Base-by-base conservation (phyloP, 2,113 vertebrate species). In the Takifugu bimaculatus region DNA sequence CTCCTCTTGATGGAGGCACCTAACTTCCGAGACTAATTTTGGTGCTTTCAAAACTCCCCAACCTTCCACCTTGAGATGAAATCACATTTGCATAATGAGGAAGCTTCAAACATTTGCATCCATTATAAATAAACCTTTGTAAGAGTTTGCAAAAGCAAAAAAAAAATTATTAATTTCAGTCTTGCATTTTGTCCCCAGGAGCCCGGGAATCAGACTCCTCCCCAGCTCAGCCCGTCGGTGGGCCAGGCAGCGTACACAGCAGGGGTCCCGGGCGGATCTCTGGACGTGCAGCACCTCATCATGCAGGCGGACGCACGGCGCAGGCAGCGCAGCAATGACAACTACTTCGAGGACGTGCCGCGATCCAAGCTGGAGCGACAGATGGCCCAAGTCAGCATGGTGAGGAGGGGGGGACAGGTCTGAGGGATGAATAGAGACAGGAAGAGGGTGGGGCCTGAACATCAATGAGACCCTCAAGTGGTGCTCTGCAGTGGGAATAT, bases 201-300 rank as follows among this genome's bases (percentile, higher is more conserved):
- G 92, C 95, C 96, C 80, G 94, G 95, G 88, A 96, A 96, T 87
- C 94, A 97, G 90, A 98, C 94, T 72, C 96, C 96, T 87, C 96
- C 95, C 79, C 96, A 98, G 91, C 88, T 98, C 87, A 96, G 94
- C 87, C 96, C 96, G 61, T 96, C 96, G 35, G 93, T 96, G 81
- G 94, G 91, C 91, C 95, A 96, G 92, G 93, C 93, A 81, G 95
- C 92, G 83, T 96, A 97, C 88, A 93, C 96, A 82, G 93, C 96
- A 86, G 95, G 86, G 57, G 78, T 88, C 79, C 86, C 86, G 4
- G 86, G 86, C 6, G 88, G 96, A 87, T 99, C 97, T 75, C 94
- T 98, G 85, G 97, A 98, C 95, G 95, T 98, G 85, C 96, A 96
- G 88, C 97, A 99, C 90, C 96, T 99, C 93, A 99, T 99, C 92